Percentiles rank a stretch among this genome's conserved stretches.
Conservation (phyloP, 2,797 vertebrate species). For the Sarcophilus harrisii region DNA sequence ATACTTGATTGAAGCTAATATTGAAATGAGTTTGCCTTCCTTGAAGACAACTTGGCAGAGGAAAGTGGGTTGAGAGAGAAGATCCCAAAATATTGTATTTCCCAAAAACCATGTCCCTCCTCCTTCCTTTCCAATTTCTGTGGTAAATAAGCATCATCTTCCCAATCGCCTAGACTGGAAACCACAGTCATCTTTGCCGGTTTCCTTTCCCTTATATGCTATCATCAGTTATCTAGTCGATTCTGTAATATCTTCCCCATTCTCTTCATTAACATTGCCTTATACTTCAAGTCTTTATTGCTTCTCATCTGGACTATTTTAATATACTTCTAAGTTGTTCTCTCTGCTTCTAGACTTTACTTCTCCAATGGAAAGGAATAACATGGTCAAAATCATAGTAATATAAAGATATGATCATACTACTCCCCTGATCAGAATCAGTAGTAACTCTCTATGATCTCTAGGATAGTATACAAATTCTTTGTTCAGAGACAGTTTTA, state of each 20-base stretch:
- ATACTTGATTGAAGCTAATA: background rate
- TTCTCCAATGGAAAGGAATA: background rate
- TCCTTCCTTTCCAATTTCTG: background rate
- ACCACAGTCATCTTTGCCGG: background rate
- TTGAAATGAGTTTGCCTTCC: background rate
- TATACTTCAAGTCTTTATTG: background rate
- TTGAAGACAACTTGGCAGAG: background rate
- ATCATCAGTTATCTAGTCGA: background rate
- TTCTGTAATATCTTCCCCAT: background rate
- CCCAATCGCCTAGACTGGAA: background rate
- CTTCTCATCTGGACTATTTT: background rate
- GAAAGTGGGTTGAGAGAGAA: background rate
- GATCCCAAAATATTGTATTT: background rate
- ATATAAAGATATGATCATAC: background rate
- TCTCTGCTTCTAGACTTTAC: background rate
- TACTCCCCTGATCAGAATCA: background rate
- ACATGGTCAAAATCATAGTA: background rate
- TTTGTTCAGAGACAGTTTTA: background rate
- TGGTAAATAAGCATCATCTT: background rate
- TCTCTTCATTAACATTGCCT: background rate
- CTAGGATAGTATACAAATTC: background rate
- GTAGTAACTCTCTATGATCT: background rate
- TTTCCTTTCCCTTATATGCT: background rate
- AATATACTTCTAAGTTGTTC: background rate
- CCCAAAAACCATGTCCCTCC: background rate